Percentiles rank a stretch among this genome's conserved stretches.
These are phyloP conservation scores for Chloroceryle aenea DNA, from an alignment of 2,113 vertebrate genomes.

Conservation along the genomic window DNA sequence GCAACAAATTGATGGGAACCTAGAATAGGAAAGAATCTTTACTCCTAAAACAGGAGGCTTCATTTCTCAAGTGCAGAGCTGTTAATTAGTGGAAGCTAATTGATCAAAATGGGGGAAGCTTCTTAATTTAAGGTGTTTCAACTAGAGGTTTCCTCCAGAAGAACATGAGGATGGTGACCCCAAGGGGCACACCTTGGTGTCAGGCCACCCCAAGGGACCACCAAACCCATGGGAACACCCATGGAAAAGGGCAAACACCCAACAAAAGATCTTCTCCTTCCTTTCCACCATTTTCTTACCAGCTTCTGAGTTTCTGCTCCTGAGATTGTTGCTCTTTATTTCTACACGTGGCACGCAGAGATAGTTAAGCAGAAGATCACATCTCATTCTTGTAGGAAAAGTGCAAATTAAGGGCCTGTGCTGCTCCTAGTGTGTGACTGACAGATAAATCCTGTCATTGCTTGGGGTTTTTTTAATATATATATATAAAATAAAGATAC, in stretches of 20 bases:
- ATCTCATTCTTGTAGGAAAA: neutral
- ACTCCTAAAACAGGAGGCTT: conserved; percentile 54
- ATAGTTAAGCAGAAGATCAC: neutral
- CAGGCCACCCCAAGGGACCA: neutral
- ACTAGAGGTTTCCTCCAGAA: neutral
- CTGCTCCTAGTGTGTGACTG: neutral
- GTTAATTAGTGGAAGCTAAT: conserved; percentile 67
- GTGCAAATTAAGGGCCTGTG: neutral
- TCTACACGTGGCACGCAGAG: neutral
- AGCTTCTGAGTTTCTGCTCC: neutral
- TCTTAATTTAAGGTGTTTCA: conserved; percentile 60
- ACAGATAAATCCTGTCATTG: neutral
- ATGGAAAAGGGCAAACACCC: neutral
- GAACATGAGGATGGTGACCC: neutral
- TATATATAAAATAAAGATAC: neutral
- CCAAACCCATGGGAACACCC: rapidly evolving
- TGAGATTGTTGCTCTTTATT: neutral
- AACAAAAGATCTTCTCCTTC: neutral
- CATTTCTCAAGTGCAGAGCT: conserved; percentile 66
- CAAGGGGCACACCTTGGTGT: neutral
- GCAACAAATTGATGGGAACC: conserved; percentile 63
- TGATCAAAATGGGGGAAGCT: conserved; percentile 10
- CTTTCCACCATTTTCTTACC: neutral
- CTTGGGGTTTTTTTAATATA: neutral
- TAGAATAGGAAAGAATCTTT: conserved; percentile 31